phyloP scores from a whole-genome alignment of 1,140 invertebrate genomes.

The Lepidurus arcticus region DNA sequence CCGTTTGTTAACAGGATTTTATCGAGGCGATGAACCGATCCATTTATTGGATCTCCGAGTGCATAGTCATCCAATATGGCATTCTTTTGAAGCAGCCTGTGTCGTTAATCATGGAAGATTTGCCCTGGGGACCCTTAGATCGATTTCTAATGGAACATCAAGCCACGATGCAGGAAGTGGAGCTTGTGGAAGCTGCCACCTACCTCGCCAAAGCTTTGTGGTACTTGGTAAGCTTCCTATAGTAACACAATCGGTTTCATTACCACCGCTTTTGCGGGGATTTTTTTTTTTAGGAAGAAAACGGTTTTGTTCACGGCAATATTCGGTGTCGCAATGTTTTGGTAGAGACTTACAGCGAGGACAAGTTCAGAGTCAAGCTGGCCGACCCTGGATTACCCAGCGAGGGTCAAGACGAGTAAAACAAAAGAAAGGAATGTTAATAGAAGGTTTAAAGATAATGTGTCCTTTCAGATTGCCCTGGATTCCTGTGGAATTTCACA shows the following conservation, averaged over 20 bases:
- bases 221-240: conserved; percentile 59
- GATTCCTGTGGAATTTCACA: conserved; percentile 73
- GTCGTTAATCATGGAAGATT: conserved; percentile 73
- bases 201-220: conserved; percentile 71
- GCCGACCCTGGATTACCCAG: conserved; percentile 66
- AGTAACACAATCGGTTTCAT: conserved; percentile 68
- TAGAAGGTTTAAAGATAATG: conserved; percentile 27
- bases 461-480: conserved; percentile 64
- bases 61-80: conserved; percentile 66
- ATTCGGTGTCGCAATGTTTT: conserved; percentile 76
- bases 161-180: conserved; percentile 54
- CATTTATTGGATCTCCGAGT: conserved; percentile 64
- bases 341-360: conserved; percentile 59
- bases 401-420: conserved; percentile 57
- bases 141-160: conserved; percentile 56
- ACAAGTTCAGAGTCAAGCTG: conserved; percentile 67
- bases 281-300: conserved; percentile 57
- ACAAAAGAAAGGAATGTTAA: conserved; percentile 32
- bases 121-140: conserved; percentile 69
- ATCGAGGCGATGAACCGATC: conserved; percentile 66
- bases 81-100: conserved; percentile 65
- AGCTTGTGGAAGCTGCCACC: conserved; percentile 69
- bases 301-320: conserved; percentile 72
- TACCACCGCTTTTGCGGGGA: conserved; percentile 69
- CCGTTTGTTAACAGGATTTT: conserved; percentile 56